Evolutionary conservation across 2,113 vertebrate species (phyloP).

Genomic region (Halcyon malimbica): DNA sequence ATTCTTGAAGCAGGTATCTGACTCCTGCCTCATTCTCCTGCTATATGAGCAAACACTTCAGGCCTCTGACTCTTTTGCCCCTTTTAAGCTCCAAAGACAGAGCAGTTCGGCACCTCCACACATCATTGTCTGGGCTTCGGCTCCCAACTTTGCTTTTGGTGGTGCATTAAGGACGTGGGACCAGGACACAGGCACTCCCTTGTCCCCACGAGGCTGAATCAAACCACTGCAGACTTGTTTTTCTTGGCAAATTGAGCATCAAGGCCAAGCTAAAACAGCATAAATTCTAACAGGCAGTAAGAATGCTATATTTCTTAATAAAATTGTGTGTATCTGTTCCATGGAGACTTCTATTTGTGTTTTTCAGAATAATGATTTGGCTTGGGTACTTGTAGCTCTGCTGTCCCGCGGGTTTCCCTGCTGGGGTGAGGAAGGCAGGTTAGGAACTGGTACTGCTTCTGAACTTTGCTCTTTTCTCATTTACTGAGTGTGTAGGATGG

Average conservation of each 20-base stretch:
- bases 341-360: background rate
- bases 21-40: too few relatives aligned
- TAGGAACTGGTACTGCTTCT: background rate
- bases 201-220: background rate
- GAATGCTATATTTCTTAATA: background rate
- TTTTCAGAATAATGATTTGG: background rate
- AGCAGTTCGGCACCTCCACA: background rate
- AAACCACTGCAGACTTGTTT: background rate
- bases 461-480: background rate
- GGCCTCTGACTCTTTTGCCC: background rate
- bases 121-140: fast-evolving
- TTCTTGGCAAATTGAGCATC: background rate
- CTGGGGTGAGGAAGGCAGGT: fast-evolving
- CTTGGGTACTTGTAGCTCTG: fast-evolving
- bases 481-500: background rate
- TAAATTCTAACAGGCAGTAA: background rate
- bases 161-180: background rate
- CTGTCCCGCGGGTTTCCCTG: background rate
- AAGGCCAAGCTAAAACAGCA: background rate
- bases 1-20: background rate
- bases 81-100: background rate
- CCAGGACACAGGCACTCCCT: background rate
- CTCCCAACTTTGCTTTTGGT: background rate
- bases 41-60: too few relatives aligned
- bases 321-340: background rate